Base-by-base conservation (phyloP, 1,140 invertebrate genomes). In the Hylaeus volcanicus region DNA sequence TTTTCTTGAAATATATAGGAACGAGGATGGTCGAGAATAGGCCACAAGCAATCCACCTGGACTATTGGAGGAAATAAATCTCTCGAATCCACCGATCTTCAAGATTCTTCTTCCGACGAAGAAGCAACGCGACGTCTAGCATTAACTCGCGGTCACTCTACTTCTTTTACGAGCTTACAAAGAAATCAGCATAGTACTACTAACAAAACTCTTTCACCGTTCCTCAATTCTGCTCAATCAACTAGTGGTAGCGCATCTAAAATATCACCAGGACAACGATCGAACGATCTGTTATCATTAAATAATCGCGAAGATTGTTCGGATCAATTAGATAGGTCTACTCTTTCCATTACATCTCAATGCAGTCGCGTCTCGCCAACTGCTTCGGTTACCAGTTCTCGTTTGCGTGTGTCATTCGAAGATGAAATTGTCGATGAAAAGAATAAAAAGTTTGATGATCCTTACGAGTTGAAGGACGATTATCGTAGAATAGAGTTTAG, bases 51-150 rank as follows among this genome's bases (percentile, higher is more conserved):
- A 14, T 86, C 87, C 3, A 78, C 85, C 9, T 90, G 89, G 88
- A 85, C 82, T 4, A 74, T 84, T 26, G 73, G 80, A 3, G 78
- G 74, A 26, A 84, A 81, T 9, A 86, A 72, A 26, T 88, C 88
- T 0, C 37, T 84, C 0, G 90, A 91, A 43, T 85, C 88, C 0
- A 58, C 72, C 6, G 89, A 91, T 39, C 51, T 51, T 14, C 90
- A 89, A 11, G 90, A 91, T 81, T 90, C 90, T 15, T 91, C 90
- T 0, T 91, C 90, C 3, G 90, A 91, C 11, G 90, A 91, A 11
- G 90, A 91, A 41, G 79, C 66, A 11, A 82, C 82, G 1, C 71
- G 86, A 53, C 83, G 86, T 45, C 61, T 86, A 3, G 76, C 81
- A 4, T 55, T 86, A 65, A 61, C 76, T 0, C 73, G 83, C 43